A percentile compares a stretch with the other conserved stretches of the same genome.
Evolutionary conservation across 2,113 vertebrate genomes (phyloP).

Genomic region (Tauraco erythrolophus): DNA sequence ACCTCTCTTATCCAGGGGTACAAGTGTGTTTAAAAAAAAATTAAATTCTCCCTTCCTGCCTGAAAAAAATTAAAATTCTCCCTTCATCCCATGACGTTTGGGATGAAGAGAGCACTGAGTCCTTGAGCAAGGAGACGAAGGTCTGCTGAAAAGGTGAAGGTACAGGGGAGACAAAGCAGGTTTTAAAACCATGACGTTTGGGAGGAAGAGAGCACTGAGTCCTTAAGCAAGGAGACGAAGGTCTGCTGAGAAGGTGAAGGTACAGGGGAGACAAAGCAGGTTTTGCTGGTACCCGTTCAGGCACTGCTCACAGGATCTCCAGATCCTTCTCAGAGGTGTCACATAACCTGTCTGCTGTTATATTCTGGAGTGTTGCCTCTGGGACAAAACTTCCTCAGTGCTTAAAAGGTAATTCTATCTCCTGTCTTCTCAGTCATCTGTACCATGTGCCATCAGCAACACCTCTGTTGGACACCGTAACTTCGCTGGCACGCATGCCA

Average conservation of each 20-base stretch:
- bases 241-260: not conserved
- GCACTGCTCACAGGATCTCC: not conserved
- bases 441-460: not conserved
- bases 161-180: not conserved
- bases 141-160: not conserved
- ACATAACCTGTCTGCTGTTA: not conserved
- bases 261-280: not conserved
- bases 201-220: not conserved
- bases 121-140: not conserved
- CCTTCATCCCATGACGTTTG: not conserved
- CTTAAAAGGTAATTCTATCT: not conserved
- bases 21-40: not conserved
- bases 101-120: not conserved
- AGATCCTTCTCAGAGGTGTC: not conserved
- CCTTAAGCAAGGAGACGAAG: not conserved
- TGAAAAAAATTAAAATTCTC: not conserved
- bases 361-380: not conserved
- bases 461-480: not conserved
- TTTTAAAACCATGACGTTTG: not conserved
- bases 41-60: not conserved
- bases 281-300: not conserved
- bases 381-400: not conserved
- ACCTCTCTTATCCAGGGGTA: rapidly evolving
- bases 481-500: rapidly evolving
- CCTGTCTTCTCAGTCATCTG: not conserved